phyloP scores from a whole-genome alignment of 1,140 invertebrate genomes.

The Drosophila suzukii region DNA sequence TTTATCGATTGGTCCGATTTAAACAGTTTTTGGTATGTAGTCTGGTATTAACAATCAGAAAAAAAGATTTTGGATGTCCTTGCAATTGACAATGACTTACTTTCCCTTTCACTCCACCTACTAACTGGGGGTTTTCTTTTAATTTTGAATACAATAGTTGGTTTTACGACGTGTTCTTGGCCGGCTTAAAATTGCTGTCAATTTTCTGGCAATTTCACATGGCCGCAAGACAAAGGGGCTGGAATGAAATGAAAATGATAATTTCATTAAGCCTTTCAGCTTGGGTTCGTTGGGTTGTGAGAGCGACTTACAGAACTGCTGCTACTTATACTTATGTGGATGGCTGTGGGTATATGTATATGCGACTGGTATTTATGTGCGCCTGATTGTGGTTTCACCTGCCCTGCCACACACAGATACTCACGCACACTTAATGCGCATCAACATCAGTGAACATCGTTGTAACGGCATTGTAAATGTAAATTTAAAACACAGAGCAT shows the following conservation, averaged over 20 bases:
- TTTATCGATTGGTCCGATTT: too few species aligned
- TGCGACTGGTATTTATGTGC: constrained; percentile 17
- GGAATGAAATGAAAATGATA: constrained; percentile 64
- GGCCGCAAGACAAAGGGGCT: constrained; percentile 50
- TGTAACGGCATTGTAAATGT: constrained; percentile 62
- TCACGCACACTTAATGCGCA: constrained; percentile 60
- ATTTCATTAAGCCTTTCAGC: constrained; percentile 66
- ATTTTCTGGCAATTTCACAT: constrained; percentile 48
- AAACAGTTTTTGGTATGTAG: too few species aligned
- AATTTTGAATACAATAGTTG: not conserved
- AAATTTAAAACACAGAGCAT: constrained; percentile 71
- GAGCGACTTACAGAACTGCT: constrained; percentile 13
- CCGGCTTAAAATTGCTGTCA: constrained; percentile 30
- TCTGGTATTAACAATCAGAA: too few species aligned
- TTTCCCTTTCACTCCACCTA: too few species aligned
- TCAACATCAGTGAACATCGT: constrained; percentile 41
- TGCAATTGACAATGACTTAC: too few species aligned
- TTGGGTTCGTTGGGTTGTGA: constrained; percentile 22
- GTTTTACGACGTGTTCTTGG: not conserved
- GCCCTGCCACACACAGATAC: constrained; percentile 20
- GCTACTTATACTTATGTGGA: constrained; percentile 9
- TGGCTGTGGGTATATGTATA: not conserved
- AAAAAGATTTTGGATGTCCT: too few species aligned
- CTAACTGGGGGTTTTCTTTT: too few species aligned
- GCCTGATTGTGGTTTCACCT: constrained; percentile 40